These are phyloP conservation scores for Agraylea sexmaculata DNA, from an alignment of 1,140 invertebrate species.

Conservation along the genomic window DNA sequence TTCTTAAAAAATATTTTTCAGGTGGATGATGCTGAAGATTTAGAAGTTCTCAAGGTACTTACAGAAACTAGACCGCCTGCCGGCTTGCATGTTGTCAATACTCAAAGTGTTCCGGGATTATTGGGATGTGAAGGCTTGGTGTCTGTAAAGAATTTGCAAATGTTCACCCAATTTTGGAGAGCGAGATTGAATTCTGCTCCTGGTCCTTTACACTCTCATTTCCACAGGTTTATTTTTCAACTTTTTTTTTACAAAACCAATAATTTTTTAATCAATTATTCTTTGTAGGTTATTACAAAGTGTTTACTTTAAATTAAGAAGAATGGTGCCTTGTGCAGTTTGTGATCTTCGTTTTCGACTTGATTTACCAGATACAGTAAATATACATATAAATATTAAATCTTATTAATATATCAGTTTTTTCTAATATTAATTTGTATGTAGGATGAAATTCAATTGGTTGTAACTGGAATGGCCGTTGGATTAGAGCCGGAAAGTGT, in stretches of 20 bases:
- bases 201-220: constrained; percentile 15
- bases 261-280: too few relatives aligned
- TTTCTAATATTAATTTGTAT: constrained; percentile 12
- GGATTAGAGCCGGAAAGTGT: constrained; percentile 43
- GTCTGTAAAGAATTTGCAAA: constrained; percentile 65
- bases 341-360: constrained; percentile 67
- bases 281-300: constrained; percentile 44
- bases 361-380: constrained; percentile 62
- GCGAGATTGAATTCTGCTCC: constrained; percentile 46
- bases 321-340: constrained; percentile 72
- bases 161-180: constrained; percentile 78
- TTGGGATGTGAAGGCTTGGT: constrained; percentile 43
- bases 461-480: constrained; percentile 60
- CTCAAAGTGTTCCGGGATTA: constrained; percentile 64
- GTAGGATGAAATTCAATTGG: constrained; percentile 80
- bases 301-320: constrained; percentile 74
- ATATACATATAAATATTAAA: constrained; percentile 9
- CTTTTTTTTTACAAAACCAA: too few relatives aligned
- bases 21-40: constrained; percentile 78
- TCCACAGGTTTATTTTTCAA: constrained; percentile 16
- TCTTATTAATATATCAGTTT: constrained; percentile 9
- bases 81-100: constrained; percentile 77
- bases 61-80: constrained; percentile 66
- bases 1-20: constrained; percentile 37
- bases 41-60: constrained; percentile 65